Percentiles rank a stretch among this genome's conserved stretches.
phyloP scores from a whole-genome alignment of 2,888 invertebrate genomes.

The Cosmorhoe ocellata region DNA sequence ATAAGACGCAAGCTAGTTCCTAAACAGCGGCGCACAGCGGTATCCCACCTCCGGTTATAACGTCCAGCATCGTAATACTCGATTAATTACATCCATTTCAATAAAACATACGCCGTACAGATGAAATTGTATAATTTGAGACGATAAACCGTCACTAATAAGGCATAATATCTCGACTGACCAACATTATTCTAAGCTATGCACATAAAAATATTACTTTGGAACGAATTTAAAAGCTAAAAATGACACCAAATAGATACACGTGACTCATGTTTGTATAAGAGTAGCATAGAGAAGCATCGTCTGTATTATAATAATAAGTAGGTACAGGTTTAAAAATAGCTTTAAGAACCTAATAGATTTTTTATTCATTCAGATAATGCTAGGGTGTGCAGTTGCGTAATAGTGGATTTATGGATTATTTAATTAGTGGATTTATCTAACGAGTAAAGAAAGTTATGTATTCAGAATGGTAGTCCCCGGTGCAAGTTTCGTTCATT shows the following conservation, averaged over 20 bases:
- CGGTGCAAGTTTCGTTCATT: constrained; percentile 65
- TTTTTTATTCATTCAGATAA: constrained; percentile 35
- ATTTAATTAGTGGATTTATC: no score
- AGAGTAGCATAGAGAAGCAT: not conserved
- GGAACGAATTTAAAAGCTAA: constrained; percentile 57
- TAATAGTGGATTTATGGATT: no score
- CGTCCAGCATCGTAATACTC: constrained; percentile 79
- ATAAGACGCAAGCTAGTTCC: constrained; percentile 61
- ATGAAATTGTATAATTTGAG: constrained; percentile 77
- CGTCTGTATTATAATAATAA: no score
- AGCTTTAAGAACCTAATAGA: no score
- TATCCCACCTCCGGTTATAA: constrained; percentile 62
- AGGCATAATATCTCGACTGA: constrained; percentile 63
- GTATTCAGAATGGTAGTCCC: constrained; percentile 41
- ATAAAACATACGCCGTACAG: constrained; percentile 76
- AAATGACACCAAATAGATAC: constrained; percentile 39
- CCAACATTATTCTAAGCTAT: constrained; percentile 54
- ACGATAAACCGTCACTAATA: constrained; percentile 71
- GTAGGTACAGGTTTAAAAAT: no score
- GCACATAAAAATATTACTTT: constrained; percentile 63
- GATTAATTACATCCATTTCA: constrained; percentile 79
- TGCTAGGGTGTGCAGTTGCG: no score
- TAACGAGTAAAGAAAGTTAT: no score
- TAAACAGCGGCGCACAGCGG: constrained; percentile 72
- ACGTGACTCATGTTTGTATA: not conserved